Conservation (phyloP, 2,888 invertebrate species). For the Copidosoma aretas region DNA sequence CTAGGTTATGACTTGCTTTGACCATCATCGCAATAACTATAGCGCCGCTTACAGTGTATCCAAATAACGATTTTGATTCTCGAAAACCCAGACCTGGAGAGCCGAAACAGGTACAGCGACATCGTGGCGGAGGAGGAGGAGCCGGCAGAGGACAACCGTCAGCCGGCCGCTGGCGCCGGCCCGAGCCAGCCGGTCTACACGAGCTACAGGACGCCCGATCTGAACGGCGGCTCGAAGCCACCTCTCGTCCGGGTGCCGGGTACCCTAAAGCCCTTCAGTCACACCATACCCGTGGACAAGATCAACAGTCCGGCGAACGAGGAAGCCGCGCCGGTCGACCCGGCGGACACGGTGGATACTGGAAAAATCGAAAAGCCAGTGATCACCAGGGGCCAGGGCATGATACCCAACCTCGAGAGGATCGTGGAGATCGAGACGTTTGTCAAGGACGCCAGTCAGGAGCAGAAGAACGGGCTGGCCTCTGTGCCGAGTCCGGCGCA, state of each 20-base stretch:
- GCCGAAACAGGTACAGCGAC: constrained; percentile 52
- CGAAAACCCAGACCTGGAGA: constrained; percentile 48
- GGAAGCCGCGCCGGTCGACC: neutral
- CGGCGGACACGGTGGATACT: neutral
- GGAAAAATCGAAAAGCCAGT: constrained; percentile 18
- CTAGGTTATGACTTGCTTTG: constrained; percentile 20
- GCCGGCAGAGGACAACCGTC: constrained; percentile 39
- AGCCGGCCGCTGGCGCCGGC: too few relatives aligned
- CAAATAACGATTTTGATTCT: too few relatives aligned
- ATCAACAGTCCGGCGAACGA: constrained; percentile 48
- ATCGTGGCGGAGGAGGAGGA: constrained; percentile 44
- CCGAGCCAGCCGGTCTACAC: constrained; percentile 53
- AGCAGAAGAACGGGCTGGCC: neutral
- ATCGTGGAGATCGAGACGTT: constrained; percentile 46
- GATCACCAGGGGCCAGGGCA: constrained; percentile 9
- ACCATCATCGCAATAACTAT: neutral
- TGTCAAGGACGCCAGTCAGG: constrained; percentile 25
- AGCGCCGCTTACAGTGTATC: too few relatives aligned
- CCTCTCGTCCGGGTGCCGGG: constrained; percentile 55
- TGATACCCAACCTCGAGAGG: constrained; percentile 40
- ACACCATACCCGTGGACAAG: constrained; percentile 60
- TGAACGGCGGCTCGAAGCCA: constrained; percentile 53
- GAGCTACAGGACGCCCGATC: constrained; percentile 57
- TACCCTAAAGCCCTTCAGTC: constrained; percentile 57
- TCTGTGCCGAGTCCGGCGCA: constrained; percentile 9